A percentile compares a stretch with the other conserved stretches of the same genome.
phyloP scores from a whole-genome alignment of 2,888 invertebrate species.

The Patella pellucida region DNA sequence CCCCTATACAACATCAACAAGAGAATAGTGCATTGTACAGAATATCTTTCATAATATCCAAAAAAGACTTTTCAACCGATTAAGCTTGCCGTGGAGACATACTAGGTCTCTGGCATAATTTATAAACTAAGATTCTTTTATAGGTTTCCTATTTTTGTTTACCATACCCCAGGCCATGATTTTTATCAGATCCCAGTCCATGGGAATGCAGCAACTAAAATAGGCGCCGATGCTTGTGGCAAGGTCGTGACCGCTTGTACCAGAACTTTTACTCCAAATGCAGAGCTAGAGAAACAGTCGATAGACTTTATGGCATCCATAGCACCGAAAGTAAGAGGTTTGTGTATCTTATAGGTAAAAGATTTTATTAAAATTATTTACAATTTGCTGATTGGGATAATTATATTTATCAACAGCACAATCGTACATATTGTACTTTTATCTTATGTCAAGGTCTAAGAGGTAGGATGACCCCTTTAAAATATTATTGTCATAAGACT shows the following conservation, averaged over 20 bases:
- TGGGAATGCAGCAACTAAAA: constrained; percentile 62
- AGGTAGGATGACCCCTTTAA: no score
- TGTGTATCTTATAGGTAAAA: no score
- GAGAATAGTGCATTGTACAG: neutral
- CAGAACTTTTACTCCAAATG: constrained; percentile 60
- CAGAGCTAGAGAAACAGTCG: constrained; percentile 50
- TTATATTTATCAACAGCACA: no score
- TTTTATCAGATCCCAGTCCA: constrained; percentile 63
- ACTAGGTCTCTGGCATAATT: neutral
- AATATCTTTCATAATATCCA: neutral
- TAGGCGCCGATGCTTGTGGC: constrained; percentile 66
- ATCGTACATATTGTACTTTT: no score
- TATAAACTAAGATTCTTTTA: neutral
- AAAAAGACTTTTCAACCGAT: neutral
- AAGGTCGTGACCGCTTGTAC: constrained; percentile 57
- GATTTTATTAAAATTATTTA: no score
- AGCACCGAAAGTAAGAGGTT: constrained; percentile 54
- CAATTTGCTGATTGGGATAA: no score
- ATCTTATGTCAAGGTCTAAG: no score
- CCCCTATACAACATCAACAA: neutral
- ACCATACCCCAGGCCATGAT: constrained; percentile 49
- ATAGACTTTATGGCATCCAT: constrained; percentile 51
- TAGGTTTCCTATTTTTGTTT: constrained; percentile 66
- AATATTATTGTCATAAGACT: no score
- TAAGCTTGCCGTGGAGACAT: neutral